Conservation (phyloP, 1,140 invertebrate genomes). For the Carposina sasakii region DNA sequence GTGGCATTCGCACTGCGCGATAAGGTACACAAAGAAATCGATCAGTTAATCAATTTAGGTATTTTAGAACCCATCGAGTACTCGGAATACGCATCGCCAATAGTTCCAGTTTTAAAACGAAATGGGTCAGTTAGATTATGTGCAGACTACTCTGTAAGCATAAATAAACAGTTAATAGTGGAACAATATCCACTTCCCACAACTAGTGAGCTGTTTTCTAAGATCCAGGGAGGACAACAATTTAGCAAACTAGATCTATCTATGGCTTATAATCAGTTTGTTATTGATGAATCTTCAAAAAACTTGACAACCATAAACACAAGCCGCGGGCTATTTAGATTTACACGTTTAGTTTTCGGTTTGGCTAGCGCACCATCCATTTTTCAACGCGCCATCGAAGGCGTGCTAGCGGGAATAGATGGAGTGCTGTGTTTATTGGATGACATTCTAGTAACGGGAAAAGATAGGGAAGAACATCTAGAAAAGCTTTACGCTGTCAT, state of each 20-base stretch:
- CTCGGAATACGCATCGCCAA: too few species aligned
- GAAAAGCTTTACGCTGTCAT: not conserved
- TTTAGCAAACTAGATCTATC: slow-evolving; percentile 1
- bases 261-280: not conserved
- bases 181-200: slow-evolving; percentile 1
- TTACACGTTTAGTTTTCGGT: not conserved
- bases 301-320: not conserved
- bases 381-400: not conserved
- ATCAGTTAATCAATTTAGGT: not conserved
- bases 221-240: not conserved
- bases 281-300: not conserved
- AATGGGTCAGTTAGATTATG: not conserved
- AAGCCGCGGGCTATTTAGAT: not conserved
- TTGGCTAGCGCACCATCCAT: not conserved
- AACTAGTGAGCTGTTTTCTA: not conserved
- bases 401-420: not conserved
- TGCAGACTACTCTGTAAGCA: not conserved
- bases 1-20: not conserved
- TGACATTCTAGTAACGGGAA: not conserved
- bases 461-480: not conserved
- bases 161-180: not conserved
- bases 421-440: not conserved
- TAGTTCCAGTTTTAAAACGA: not conserved
- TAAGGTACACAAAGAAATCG: not conserved
- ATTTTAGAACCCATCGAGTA: not conserved